phyloP scores from a whole-genome alignment of 1,140 invertebrate genomes.

The Schlechtendalia chinensis region DNA sequence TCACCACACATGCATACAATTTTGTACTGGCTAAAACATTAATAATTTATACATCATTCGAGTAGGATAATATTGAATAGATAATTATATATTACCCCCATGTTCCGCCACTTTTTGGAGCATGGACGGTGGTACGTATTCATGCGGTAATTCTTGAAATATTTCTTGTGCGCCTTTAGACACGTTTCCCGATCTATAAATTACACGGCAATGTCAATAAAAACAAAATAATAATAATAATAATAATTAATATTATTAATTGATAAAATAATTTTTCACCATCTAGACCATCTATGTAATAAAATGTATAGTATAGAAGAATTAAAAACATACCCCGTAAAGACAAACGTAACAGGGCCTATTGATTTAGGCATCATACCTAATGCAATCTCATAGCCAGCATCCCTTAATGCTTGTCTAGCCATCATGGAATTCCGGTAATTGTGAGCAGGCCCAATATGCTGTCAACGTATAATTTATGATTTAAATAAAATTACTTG shows the following conservation, averaged over 20 bases:
- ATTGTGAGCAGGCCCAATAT: constrained; percentile 97
- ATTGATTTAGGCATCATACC: constrained; percentile 98
- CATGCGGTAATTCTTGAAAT: constrained; percentile 94
- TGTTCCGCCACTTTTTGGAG: constrained; percentile 93
- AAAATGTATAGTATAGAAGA: neutral
- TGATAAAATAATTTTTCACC: too few species aligned
- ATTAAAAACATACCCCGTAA: constrained; percentile 77
- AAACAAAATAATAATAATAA: neutral
- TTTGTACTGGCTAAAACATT: constrained; percentile 53
- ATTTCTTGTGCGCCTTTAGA: constrained; percentile 91
- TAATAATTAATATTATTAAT: neutral
- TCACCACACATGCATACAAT: constrained; percentile 86
- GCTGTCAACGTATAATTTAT: constrained; percentile 60
- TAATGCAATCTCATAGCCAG: constrained; percentile 95
- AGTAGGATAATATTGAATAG: neutral
- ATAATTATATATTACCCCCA: constrained; percentile 72
- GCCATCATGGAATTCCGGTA: constrained; percentile 98
- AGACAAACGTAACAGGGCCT: constrained; percentile 95
- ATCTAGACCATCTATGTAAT: too few species aligned
- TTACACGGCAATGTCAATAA: too few species aligned
- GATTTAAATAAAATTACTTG: neutral
- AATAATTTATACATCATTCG: neutral
- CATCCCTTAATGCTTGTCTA: constrained; percentile 91
- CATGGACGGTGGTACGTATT: constrained; percentile 94
- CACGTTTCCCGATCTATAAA: constrained; percentile 55